Conservation (phyloP, 2,888 invertebrate genomes). For the Meta bourneti region DNA sequence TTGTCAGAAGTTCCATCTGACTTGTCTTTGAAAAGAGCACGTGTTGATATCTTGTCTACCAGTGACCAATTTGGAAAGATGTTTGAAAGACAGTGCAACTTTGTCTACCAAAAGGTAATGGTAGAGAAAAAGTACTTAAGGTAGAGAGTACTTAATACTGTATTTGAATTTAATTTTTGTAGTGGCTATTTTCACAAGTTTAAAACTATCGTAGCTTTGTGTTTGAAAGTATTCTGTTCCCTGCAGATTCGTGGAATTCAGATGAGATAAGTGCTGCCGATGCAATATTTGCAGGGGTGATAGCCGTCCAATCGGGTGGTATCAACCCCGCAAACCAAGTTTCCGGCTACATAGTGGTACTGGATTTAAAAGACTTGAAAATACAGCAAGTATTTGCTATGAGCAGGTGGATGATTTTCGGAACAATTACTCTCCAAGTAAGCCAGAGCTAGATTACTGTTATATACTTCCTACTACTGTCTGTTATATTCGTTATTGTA, state of each 20-base stretch:
- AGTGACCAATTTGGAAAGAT: too few relatives aligned
- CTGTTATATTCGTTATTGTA: too few relatives aligned
- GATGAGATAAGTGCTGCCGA: slow-evolving; percentile 7
- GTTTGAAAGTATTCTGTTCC: not conserved
- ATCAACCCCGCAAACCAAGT: slow-evolving; percentile 61
- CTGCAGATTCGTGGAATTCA: slow-evolving; percentile 52
- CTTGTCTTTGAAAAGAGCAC: too few relatives aligned
- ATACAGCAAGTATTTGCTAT: slow-evolving; percentile 55
- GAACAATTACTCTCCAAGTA: slow-evolving; percentile 47
- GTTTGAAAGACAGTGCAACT: too few relatives aligned
- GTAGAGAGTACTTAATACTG: too few relatives aligned
- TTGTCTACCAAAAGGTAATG: too few relatives aligned
- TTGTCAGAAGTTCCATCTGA: too few relatives aligned
- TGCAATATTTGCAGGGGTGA: slow-evolving; percentile 27
- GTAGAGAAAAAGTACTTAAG: too few relatives aligned
- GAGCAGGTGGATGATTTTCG: slow-evolving; percentile 56
- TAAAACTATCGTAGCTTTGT: not conserved
- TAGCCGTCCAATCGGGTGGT: not conserved
- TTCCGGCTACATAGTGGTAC: slow-evolving; percentile 42
- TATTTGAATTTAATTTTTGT: too few relatives aligned
- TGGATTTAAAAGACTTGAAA: slow-evolving; percentile 55
- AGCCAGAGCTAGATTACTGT: not conserved
- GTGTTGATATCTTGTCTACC: too few relatives aligned
- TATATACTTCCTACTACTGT: too few relatives aligned
- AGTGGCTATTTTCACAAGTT: too few relatives aligned